Evolutionary conservation across 2,888 invertebrate species (phyloP).

Genomic region (Artemia sp.): DNA sequence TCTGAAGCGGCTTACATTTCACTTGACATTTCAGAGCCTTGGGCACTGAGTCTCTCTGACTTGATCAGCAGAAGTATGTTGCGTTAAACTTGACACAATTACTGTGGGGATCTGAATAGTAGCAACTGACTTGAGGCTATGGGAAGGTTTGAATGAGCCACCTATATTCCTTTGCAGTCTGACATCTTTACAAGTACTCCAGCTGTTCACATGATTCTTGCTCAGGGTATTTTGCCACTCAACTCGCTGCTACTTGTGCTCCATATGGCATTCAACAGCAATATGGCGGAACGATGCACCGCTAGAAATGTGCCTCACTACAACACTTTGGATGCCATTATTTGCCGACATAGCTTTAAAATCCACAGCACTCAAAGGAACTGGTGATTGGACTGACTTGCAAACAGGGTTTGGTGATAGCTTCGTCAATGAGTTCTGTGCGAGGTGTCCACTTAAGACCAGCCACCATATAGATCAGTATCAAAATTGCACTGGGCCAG

Average conservation of each 20-base stretch:
- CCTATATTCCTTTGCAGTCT: slow-evolving; percentile 13
- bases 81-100: slow-evolving; percentile 1
- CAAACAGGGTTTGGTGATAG: neutral
- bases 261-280: neutral
- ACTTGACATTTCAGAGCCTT: slow-evolving; percentile 10
- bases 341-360: neutral
- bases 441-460: neutral
- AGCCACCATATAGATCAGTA: slow-evolving; percentile 1
- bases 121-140: slow-evolving; percentile 13
- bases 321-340: slow-evolving; percentile 1
- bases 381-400: neutral
- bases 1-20: slow-evolving; percentile 5
- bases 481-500: neutral
- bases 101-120: neutral
- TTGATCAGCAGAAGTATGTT: slow-evolving; percentile 3
- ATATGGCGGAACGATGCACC: neutral
- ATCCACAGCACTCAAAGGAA: slow-evolving; percentile 10
- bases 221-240: slow-evolving; percentile 7
- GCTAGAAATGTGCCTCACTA: neutral
- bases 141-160: slow-evolving; percentile 13
- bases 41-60: neutral
- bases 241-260: neutral
- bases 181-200: slow-evolving; percentile 2
- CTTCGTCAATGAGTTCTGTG: neutral
- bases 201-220: slow-evolving; percentile 7